Evolutionary conservation across 2,888 invertebrate genomes (phyloP).

Genomic region (Urechis unicinctus): DNA sequence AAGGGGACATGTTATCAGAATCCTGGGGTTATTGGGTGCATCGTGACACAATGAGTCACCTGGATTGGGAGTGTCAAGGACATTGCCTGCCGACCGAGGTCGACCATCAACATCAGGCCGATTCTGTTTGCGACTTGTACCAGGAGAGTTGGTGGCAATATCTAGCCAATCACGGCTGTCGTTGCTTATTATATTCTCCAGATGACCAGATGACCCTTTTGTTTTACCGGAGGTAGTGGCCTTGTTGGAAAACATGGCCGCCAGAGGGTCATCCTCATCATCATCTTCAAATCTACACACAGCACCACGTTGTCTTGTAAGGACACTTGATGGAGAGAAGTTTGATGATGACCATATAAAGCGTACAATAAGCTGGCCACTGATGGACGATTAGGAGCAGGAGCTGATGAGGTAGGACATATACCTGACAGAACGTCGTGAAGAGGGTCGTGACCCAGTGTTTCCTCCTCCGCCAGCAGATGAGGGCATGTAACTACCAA

Average conservation of each 20-base stretch:
- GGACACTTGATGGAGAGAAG: not conserved
- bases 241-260: constrained; percentile 52
- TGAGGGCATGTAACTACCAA: constrained; percentile 52
- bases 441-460: constrained; percentile 87
- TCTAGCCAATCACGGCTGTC: constrained; percentile 41
- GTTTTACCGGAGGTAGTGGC: constrained; percentile 16
- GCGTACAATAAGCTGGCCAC: no score
- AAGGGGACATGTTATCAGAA: no score
- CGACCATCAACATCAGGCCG: not conserved
- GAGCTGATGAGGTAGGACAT: not conserved
- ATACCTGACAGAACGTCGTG: constrained; percentile 77
- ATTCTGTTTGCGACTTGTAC: not conserved
- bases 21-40: no score
- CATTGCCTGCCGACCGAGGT: constrained; percentile 12
- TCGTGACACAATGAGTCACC: no score
- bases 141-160: constrained; percentile 20
- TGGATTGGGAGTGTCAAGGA: constrained; percentile 3
- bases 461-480: constrained; percentile 76
- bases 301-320: not conserved
- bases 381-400: not conserved
- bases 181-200: constrained; percentile 21
- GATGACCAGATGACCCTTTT: constrained; percentile 2
- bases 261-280: constrained; percentile 60
- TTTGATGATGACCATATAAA: no score
- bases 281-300: constrained; percentile 38